Evolutionary conservation across 2,113 vertebrate species (phyloP), one percentile per base, ranked within the genome.

Genomic region (Cynoglossus semilaevis): DNA sequence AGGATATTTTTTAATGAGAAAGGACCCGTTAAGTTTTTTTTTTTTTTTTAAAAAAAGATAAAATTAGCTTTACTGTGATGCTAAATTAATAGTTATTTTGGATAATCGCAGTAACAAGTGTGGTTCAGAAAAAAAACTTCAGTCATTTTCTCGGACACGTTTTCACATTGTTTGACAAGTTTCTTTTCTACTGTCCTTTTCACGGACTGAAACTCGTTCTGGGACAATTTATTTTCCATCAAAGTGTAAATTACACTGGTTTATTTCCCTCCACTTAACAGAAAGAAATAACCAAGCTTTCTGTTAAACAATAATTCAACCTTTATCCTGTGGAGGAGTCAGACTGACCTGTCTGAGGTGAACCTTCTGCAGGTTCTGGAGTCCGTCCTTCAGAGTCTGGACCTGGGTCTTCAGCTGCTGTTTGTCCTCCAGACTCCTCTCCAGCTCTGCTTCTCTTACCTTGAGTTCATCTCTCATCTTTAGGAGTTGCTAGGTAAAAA

Each of bases 381-480:
- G 92, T 85, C 92, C 91, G 70, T 95, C 94, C 79, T 94, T 95
- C 63, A 98, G 90, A 48, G 72, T 94, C 83, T 94, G 93, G 40
- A 98, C 86, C 62, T 95, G 90, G 1, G 74, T 85, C 74, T 94
- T 93, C 72, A 95, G 82, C 78, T 95, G 93, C n/a, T 92, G 81
- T 74, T 96, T 97, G 49, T 97, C 94, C 62, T 97, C 93, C 52
- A 84, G 79, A 72, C 91, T 88, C 87, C 93, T 95, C 81, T 96
- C 93, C 60, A 98, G 82, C 76, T 98, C 95, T 2, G 78, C 80
- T 71, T 96, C 94, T 74, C 91, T 92, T 79, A 90, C 92, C 64
- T 96, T 95, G 76, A 94, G 91, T 43, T 98, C 95, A 4, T 97
- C 94, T 66, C 95, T 93, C 70, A 96, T 91, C 85, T 95, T 94